Evolutionary conservation across 2,797 vertebrate species (phyloP).

Genomic region (Melanotaenia parkinsoni): DNA sequence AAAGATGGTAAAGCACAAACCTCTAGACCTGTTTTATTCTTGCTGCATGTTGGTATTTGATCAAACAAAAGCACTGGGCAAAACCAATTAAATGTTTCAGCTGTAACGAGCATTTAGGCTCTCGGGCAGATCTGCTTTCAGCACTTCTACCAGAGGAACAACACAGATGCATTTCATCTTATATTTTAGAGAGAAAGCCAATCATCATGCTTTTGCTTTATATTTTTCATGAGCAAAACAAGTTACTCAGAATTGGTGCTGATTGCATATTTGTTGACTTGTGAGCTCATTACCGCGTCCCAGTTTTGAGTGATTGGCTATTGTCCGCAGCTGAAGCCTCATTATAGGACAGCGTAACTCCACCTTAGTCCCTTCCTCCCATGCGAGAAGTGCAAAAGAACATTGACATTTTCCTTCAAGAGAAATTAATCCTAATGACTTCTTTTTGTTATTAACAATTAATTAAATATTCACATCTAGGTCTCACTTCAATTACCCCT

Average conservation of each 20-base stretch:
- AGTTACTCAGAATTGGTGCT: constrained; percentile 20
- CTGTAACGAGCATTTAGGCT: constrained; percentile 43
- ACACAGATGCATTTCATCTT: constrained; percentile 10
- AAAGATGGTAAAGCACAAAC: constrained; percentile 44
- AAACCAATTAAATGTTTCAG: constrained; percentile 41
- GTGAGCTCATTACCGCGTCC: constrained; percentile 30
- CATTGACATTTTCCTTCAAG: constrained; percentile 59
- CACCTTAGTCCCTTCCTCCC: constrained; percentile 36
- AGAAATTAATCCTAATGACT: constrained; percentile 72
- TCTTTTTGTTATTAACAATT: constrained; percentile 63
- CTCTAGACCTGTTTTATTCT: constrained; percentile 47
- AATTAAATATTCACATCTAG: constrained; percentile 72
- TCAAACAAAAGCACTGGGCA: constrained; percentile 32
- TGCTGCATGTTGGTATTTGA: constrained; percentile 48
- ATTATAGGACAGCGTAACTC: constrained; percentile 43
- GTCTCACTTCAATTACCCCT: constrained; percentile 7
- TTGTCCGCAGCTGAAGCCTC: constrained; percentile 53
- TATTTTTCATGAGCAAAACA: constrained; percentile 33
- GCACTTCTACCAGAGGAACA: background rate
- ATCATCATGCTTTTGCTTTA: constrained; percentile 5
- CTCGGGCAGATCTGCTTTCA: constrained; percentile 32
- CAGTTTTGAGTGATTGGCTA: constrained; percentile 46
- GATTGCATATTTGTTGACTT: constrained; percentile 37
- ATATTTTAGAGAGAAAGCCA: constrained; percentile 25
- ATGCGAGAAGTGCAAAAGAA: constrained; percentile 46